Evolutionary conservation across 2,797 vertebrate species (phyloP).

Genomic region (Xenopus petersii): DNA sequence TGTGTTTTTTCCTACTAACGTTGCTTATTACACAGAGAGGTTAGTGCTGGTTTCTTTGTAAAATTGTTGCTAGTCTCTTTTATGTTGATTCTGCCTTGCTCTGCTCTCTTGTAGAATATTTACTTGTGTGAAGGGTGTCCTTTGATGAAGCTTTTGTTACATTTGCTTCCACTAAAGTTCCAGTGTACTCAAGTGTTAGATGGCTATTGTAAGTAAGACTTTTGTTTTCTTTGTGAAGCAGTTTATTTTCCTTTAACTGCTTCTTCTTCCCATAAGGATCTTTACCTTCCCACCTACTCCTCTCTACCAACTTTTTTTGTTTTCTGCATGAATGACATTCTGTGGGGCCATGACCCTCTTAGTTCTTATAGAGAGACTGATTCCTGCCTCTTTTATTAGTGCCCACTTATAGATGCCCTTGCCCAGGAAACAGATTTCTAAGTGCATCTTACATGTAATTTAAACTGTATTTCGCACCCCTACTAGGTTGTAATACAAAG

Average conservation of each 20-base stretch:
- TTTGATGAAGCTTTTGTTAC: constrained; percentile 65
- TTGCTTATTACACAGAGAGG: too few relatives aligned
- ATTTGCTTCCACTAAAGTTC: constrained; percentile 58
- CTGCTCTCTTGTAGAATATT: constrained; percentile 49
- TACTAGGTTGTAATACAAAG: too few relatives aligned
- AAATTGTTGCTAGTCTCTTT: background rate
- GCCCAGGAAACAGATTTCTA: constrained; percentile 60
- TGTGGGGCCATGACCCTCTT: constrained; percentile 62
- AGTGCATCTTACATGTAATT: constrained; percentile 58
- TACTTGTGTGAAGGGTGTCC: constrained; percentile 58
- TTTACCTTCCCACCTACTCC: constrained; percentile 46
- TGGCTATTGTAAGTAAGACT: constrained; percentile 59
- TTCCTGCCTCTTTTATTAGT: constrained; percentile 66
- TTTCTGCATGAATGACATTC: constrained; percentile 77
- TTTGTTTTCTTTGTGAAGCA: constrained; percentile 76
- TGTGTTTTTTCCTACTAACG: too few relatives aligned
- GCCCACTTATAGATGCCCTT: constrained; percentile 58
- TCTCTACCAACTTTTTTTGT: constrained; percentile 59
- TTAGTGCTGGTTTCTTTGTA: too few relatives aligned
- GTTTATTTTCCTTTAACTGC: constrained; percentile 73
- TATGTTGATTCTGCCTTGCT: background rate
- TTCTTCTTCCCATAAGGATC: constrained; percentile 70
- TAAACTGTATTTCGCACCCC: constrained; percentile 53
- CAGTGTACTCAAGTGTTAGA: constrained; percentile 66
- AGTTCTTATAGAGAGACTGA: constrained; percentile 73